Percentiles rank a stretch among this genome's conserved stretches.
phyloP scores from a whole-genome alignment of 2,797 vertebrate species.

The Anguilla anguilla region DNA sequence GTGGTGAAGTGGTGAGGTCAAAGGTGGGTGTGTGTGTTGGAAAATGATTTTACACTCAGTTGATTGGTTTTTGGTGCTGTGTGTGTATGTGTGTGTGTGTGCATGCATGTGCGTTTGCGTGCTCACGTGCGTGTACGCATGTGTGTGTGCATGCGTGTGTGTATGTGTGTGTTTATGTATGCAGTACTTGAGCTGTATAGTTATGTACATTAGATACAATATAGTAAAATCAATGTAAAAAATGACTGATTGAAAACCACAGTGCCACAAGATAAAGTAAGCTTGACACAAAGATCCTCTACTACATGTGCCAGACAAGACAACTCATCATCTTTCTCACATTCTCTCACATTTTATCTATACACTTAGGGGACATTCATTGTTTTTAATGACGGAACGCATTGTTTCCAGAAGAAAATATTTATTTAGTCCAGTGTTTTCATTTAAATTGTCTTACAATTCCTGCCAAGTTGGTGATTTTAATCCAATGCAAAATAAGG shows the following conservation, averaged over 20 bases:
- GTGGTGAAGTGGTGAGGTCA: neutral
- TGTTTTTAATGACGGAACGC: neutral
- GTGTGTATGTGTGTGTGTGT: neutral
- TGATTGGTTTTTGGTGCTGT: neutral
- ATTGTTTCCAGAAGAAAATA: neutral
- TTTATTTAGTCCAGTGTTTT: neutral
- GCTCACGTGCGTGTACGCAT: neutral
- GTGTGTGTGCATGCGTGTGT: constrained; percentile 5
- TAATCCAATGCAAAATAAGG: neutral
- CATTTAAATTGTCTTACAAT: constrained; percentile 17
- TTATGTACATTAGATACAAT: constrained; percentile 8
- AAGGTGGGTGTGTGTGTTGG: neutral
- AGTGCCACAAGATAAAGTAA: neutral
- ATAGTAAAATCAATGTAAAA: neutral
- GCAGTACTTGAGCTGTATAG: neutral
- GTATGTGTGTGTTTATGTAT: neutral
- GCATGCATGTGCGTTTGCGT: neutral
- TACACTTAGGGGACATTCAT: neutral
- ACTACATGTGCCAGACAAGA: neutral
- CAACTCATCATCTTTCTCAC: neutral
- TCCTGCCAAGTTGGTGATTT: constrained; percentile 24
- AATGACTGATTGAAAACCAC: neutral
- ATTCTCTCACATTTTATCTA: neutral
- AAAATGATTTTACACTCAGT: neutral
- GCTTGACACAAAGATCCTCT: neutral